Conservation (phyloP, 1,140 invertebrate species). For the Cataglyphis hispanica region DNA sequence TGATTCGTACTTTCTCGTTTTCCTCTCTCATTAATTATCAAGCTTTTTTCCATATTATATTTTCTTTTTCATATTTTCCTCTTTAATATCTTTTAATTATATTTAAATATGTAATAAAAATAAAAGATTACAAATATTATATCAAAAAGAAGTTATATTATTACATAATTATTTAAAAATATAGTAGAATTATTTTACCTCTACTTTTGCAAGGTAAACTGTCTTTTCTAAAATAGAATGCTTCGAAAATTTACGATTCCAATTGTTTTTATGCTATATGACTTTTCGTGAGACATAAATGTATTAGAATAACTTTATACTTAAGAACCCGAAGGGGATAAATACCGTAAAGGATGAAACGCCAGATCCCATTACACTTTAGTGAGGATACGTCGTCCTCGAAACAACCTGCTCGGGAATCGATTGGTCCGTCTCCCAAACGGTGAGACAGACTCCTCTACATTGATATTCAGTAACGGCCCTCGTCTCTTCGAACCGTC, state of each 20-base stretch:
- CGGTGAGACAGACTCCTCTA: neutral
- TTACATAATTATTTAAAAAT: neutral
- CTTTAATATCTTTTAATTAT: neutral
- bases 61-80: neutral
- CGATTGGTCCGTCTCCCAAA: constrained; percentile 38
- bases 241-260: neutral
- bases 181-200: neutral
- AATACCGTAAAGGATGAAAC: constrained; percentile 9
- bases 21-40: neutral
- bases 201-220: neutral
- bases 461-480: constrained; percentile 55
- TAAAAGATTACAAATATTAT: neutral
- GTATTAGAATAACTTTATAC: neutral
- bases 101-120: neutral
- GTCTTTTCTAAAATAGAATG: neutral
- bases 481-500: constrained; percentile 54
- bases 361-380: constrained; percentile 42
- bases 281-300: neutral
- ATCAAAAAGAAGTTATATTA: neutral
- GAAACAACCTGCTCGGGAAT: constrained; percentile 44
- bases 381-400: constrained; percentile 19
- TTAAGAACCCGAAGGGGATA: constrained; percentile 7
- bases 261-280: neutral
- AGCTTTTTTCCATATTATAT: neutral
- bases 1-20: neutral